These are phyloP conservation scores for Microctenopoma steveboyesi DNA, from an alignment of 2,797 vertebrate species.

Conservation along the genomic window DNA sequence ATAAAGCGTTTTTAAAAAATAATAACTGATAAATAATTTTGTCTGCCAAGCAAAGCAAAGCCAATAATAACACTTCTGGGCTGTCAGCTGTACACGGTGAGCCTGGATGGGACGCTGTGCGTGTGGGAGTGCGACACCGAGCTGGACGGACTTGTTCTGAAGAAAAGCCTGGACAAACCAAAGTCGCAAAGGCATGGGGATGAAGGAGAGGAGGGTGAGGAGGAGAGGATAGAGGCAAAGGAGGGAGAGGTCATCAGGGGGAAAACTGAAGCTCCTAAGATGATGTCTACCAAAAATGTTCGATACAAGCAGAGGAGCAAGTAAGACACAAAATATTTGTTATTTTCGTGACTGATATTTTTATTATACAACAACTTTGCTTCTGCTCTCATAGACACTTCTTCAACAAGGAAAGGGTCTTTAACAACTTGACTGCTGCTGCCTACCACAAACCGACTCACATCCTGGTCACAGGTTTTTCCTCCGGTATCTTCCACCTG, in stretches of 20 bases:
- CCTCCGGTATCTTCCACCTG: slow-evolving; percentile 97
- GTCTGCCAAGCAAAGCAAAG: no score
- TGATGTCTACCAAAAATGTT: slow-evolving; percentile 84
- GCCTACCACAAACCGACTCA: slow-evolving; percentile 90
- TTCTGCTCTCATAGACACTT: slow-evolving; percentile 83
- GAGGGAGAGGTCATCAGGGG: slow-evolving; percentile 87
- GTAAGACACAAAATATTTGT: slow-evolving; percentile 74
- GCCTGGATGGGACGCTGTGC: slow-evolving; percentile 91
- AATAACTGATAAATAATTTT: no score
- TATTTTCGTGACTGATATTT: neutral
- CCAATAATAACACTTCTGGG: no score
- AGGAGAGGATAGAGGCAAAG: slow-evolving; percentile 58
- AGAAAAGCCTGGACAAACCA: slow-evolving; percentile 41
- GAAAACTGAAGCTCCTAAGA: slow-evolving; percentile 71
- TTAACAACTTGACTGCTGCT: slow-evolving; percentile 89
- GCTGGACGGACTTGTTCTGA: slow-evolving; percentile 83
- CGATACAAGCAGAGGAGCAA: slow-evolving; percentile 87
- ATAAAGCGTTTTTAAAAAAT: neutral
- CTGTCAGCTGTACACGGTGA: slow-evolving; percentile 91
- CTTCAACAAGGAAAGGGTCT: slow-evolving; percentile 96
- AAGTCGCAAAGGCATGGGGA: slow-evolving; percentile 29
- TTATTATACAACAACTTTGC: neutral
- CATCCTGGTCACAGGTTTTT: slow-evolving; percentile 93
- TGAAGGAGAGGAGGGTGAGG: slow-evolving; percentile 49
- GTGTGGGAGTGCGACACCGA: slow-evolving; percentile 94